Conservation (phyloP, 2,797 vertebrate genomes). For the Xenentodon cancila region DNA sequence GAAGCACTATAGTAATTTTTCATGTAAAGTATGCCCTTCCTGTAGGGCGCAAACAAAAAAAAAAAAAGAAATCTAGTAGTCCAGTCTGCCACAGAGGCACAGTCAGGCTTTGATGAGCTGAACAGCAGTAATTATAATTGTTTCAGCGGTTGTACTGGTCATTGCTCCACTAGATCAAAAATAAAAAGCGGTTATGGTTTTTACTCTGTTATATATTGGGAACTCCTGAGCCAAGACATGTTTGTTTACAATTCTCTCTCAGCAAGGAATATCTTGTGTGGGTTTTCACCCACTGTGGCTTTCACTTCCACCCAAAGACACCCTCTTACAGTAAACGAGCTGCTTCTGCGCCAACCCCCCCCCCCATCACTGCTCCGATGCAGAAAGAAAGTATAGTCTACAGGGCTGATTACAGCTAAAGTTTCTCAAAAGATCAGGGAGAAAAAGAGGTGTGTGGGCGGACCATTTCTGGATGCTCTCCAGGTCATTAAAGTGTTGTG, state of each 20-base stretch:
- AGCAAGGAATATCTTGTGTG: slow-evolving; percentile 68
- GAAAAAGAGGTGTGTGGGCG: slow-evolving; percentile 52
- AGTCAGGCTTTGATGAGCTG: too few relatives aligned
- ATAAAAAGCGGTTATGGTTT: background rate
- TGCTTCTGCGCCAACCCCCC: slow-evolving; percentile 56
- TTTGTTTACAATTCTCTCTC: slow-evolving; percentile 56
- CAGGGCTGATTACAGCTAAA: slow-evolving; percentile 40
- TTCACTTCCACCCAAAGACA: slow-evolving; percentile 44
- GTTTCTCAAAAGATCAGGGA: slow-evolving; percentile 52
- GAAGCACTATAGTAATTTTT: too few relatives aligned
- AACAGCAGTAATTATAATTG: too few relatives aligned
- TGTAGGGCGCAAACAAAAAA: too few relatives aligned
- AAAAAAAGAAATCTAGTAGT: too few relatives aligned
- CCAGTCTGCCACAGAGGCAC: too few relatives aligned
- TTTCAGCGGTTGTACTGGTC: background rate
- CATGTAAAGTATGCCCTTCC: too few relatives aligned
- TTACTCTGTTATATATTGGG: slow-evolving; percentile 1
- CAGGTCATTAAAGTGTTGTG: slow-evolving; percentile 75
- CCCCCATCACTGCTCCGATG: slow-evolving; percentile 49
- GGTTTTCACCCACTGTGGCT: slow-evolving; percentile 54
- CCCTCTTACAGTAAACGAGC: slow-evolving; percentile 46
- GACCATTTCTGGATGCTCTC: slow-evolving; percentile 61
- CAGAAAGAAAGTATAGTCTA: slow-evolving; percentile 67
- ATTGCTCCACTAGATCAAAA: background rate
- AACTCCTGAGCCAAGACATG: slow-evolving; percentile 24